Conservation (phyloP, 2,113 vertebrate genomes). For the Otolemur garnettii region DNA sequence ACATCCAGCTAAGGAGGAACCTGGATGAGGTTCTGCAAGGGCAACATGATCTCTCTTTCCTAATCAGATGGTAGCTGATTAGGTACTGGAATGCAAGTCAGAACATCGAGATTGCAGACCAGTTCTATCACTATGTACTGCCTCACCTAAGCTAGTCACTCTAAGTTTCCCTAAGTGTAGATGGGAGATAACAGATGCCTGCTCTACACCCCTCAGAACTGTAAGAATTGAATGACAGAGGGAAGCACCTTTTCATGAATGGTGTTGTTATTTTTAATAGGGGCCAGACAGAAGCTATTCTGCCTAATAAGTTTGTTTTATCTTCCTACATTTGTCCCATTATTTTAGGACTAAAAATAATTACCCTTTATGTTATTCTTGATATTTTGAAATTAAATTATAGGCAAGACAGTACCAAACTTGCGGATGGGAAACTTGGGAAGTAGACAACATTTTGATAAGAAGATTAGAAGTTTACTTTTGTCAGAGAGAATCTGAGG, state of each 20-base stretch:
- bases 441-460: slow-evolving; percentile 18
- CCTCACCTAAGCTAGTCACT: background rate
- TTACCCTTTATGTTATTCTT: slow-evolving; percentile 5
- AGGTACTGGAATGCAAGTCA: background rate
- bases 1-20: background rate
- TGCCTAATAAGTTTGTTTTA: background rate
- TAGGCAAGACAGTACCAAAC: background rate
- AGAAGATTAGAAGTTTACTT: slow-evolving; percentile 40
- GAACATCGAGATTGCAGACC: background rate
- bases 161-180: background rate
- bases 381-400: slow-evolving; percentile 43
- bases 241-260: background rate
- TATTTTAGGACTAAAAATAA: slow-evolving; percentile 42
- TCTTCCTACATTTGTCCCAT: background rate
- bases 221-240: background rate
- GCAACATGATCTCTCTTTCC: background rate
- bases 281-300: background rate
- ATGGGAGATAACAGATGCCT: background rate
- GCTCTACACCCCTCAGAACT: background rate
- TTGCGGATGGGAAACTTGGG: slow-evolving; percentile 1
- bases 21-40: background rate
- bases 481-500: slow-evolving; percentile 44
- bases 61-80: background rate
- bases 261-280: background rate
- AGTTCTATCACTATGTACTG: background rate